Evolutionary conservation across 2,888 invertebrate species (phyloP).

Genomic region (Apamea epomidion): DNA sequence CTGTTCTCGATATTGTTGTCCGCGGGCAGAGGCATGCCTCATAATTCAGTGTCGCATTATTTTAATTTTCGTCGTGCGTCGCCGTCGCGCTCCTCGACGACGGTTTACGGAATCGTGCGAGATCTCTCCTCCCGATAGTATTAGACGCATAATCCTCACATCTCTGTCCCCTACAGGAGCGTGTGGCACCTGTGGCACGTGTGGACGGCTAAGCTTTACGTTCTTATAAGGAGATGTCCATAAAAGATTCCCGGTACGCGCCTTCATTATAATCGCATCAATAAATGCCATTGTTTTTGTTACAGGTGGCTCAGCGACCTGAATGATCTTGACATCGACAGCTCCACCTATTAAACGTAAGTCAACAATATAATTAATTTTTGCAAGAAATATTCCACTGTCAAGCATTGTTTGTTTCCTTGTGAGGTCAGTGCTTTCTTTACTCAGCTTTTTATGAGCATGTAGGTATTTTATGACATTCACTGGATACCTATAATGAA

Average conservation of each 20-base stretch:
- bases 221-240: slow-evolving; percentile 38
- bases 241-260: slow-evolving; percentile 35
- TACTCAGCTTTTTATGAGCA: slow-evolving; percentile 60
- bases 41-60: slow-evolving; percentile 83
- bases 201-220: slow-evolving; percentile 57
- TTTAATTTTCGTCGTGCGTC: slow-evolving; percentile 82
- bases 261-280: slow-evolving; percentile 73
- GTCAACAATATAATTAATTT: slow-evolving; percentile 72
- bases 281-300: slow-evolving; percentile 76
- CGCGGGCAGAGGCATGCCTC: slow-evolving; percentile 74
- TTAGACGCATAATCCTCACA: slow-evolving; percentile 82
- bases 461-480: slow-evolving; percentile 54
- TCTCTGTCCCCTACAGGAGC: slow-evolving; percentile 71
- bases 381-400: slow-evolving; percentile 68
- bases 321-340: slow-evolving; percentile 84
- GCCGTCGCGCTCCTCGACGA: slow-evolving; percentile 69
- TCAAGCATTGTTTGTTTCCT: slow-evolving; percentile 68
- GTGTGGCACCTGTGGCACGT: slow-evolving; percentile 77
- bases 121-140: slow-evolving; percentile 80
- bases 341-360: slow-evolving; percentile 86
- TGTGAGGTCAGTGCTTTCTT: slow-evolving; percentile 73
- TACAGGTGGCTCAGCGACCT: slow-evolving; percentile 85
- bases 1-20: slow-evolving; percentile 84
- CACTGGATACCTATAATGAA: slow-evolving; percentile 35
- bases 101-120: slow-evolving; percentile 81